phyloP scores from a whole-genome alignment of 1,140 invertebrate genomes.

The Adoxophyes honmai region DNA sequence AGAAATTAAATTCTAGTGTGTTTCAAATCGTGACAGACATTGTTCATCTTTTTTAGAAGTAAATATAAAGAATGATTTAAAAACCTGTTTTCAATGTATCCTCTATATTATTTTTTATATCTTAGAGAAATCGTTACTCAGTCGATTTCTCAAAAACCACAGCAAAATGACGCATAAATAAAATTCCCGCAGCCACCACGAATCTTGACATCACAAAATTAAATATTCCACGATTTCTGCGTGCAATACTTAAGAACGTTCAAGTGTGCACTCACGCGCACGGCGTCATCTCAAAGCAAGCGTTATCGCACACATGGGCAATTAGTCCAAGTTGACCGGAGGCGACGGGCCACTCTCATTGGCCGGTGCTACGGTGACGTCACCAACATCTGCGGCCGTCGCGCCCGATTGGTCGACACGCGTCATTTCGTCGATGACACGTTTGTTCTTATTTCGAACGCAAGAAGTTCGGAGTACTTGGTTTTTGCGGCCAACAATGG shows the following conservation, averaged over 20 bases:
- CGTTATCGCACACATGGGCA: slow-evolving; percentile 74
- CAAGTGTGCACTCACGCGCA: slow-evolving; percentile 46
- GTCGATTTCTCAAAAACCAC: too few species aligned
- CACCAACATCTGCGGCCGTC: slow-evolving; percentile 68
- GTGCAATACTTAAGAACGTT: slow-evolving; percentile 36
- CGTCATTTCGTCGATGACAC: slow-evolving; percentile 75
- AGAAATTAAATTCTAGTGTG: too few species aligned
- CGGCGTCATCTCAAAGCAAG: slow-evolving; percentile 59
- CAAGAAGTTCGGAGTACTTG: slow-evolving; percentile 61
- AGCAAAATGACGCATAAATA: too few species aligned
- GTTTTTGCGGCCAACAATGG: slow-evolving; percentile 58
- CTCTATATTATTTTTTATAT: background rate
- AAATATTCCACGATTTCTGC: slow-evolving; percentile 14
- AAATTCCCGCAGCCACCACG: too few species aligned
- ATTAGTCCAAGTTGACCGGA: slow-evolving; percentile 75
- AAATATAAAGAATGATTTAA: too few species aligned
- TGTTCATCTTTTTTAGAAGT: too few species aligned
- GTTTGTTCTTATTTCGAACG: slow-evolving; percentile 74
- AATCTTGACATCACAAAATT: background rate
- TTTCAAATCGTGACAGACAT: too few species aligned
- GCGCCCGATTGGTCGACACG: slow-evolving; percentile 73
- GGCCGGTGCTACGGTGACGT: slow-evolving; percentile 62
- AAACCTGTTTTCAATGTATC: too few species aligned
- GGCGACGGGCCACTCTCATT: slow-evolving; percentile 62
- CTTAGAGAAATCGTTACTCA: slow-evolving; percentile 11